These are phyloP conservation scores for Morone chrysops DNA, from an alignment of 2,113 vertebrate species.

Conservation along the genomic window DNA sequence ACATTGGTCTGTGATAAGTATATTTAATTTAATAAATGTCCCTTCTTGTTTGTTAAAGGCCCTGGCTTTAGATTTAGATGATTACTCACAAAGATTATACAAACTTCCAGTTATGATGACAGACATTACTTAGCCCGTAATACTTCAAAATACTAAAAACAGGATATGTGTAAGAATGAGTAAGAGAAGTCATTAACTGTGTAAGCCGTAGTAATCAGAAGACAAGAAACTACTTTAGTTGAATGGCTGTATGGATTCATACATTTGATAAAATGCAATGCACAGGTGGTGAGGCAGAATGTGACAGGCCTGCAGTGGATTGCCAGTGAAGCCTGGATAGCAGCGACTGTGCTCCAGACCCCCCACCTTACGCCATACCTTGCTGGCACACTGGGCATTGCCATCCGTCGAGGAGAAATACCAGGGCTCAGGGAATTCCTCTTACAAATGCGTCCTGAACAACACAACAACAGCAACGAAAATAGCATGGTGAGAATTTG, in stretches of 20 bases:
- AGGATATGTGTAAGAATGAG: too few relatives aligned
- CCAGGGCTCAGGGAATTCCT: constrained; percentile 54
- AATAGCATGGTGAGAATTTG: constrained; percentile 47
- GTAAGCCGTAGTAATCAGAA: too few relatives aligned
- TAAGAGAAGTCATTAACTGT: too few relatives aligned
- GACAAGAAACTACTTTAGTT: background rate
- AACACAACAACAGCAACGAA: background rate
- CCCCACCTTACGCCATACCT: constrained; percentile 58
- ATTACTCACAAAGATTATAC: too few relatives aligned
- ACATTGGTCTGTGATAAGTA: too few relatives aligned
- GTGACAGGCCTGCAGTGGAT: constrained; percentile 79
- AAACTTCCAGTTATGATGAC: too few relatives aligned
- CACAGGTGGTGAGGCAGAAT: constrained; percentile 70
- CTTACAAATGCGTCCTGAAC: constrained; percentile 31
- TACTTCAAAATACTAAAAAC: too few relatives aligned
- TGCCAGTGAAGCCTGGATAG: constrained; percentile 66
- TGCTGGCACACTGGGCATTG: constrained; percentile 59
- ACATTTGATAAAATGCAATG: background rate
- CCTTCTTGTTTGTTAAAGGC: too few relatives aligned
- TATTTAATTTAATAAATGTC: too few relatives aligned
- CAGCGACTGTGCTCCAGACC: constrained; percentile 48
- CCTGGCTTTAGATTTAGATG: too few relatives aligned
- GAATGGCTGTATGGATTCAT: background rate
- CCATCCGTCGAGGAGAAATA: constrained; percentile 75
- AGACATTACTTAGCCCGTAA: too few relatives aligned